phyloP scores from a whole-genome alignment of 2,113 vertebrate species.

The Otocyon megalotis region DNA sequence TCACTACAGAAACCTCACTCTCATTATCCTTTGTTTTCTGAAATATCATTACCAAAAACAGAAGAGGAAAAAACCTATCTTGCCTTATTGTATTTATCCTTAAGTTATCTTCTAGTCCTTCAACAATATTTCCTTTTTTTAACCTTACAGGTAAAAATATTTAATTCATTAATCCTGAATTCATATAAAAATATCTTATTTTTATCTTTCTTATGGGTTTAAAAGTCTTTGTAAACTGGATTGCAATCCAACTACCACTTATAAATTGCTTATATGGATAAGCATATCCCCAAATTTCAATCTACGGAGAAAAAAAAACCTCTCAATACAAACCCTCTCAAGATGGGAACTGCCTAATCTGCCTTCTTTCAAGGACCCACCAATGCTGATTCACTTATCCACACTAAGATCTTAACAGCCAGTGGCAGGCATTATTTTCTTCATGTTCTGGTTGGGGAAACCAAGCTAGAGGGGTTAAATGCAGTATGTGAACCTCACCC shows the following conservation, averaged over 20 bases:
- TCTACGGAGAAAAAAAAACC: background rate
- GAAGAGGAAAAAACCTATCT: background rate
- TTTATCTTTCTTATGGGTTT: background rate
- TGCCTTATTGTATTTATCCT: constrained; percentile 29
- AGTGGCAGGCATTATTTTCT: background rate
- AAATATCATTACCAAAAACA: background rate
- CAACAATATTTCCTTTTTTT: background rate
- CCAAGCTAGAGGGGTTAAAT: background rate
- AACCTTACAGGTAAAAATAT: background rate
- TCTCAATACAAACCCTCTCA: background rate
- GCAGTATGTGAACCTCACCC: background rate
- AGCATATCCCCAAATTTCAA: background rate
- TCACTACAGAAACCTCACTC: background rate
- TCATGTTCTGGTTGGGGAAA: background rate
- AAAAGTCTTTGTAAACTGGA: background rate
- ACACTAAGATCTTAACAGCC: background rate
- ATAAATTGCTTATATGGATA: background rate
- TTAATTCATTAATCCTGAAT: background rate
- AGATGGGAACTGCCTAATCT: background rate
- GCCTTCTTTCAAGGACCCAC: background rate
- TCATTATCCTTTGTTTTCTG: background rate
- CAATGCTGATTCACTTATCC: background rate
- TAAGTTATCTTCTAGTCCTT: background rate
- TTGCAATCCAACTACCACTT: background rate
- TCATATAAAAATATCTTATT: background rate